These are phyloP conservation scores for Miichthys miiuy DNA, from an alignment of 2,797 vertebrate genomes.

Conservation along the genomic window DNA sequence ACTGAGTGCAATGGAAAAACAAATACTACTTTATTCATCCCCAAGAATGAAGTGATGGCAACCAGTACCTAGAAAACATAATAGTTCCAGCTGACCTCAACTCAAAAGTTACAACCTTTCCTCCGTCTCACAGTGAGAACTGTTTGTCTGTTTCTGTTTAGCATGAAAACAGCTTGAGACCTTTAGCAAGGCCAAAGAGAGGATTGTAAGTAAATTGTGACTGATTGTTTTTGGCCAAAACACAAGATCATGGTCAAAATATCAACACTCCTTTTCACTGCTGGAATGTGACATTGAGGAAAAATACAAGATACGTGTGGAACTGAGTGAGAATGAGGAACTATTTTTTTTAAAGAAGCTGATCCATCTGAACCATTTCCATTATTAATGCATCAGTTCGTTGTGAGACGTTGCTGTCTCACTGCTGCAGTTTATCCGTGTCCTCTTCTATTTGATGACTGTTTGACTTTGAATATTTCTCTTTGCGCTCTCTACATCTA, in stretches of 20 bases:
- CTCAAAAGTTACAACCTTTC: neutral
- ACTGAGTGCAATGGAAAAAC: conserved; percentile 6
- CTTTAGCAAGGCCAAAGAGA: conserved; percentile 32
- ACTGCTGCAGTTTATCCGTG: neutral
- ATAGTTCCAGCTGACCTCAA: conserved; percentile 15
- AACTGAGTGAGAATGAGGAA: neutral
- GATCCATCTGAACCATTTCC: neutral
- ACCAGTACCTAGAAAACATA: neutral
- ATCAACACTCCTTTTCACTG: conserved; percentile 40
- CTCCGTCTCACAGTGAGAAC: neutral
- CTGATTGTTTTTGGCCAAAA: conserved; percentile 53
- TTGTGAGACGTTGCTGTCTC: conserved; percentile 5
- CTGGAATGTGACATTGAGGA: conserved; percentile 53
- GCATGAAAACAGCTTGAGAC: conserved; percentile 38
- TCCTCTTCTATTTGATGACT: neutral
- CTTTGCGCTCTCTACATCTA: neutral
- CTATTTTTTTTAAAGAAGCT: conserved; percentile 7
- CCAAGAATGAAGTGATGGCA: neutral
- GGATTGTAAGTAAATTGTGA: conserved; percentile 22
- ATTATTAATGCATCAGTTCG: conserved; percentile 10
- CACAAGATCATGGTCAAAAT: conserved; percentile 60
- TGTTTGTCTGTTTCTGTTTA: conserved; percentile 32
- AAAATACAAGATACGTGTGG: conserved; percentile 5
- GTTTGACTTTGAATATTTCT: neutral
- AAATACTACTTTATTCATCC: neutral